Evolutionary conservation across 2,797 vertebrate species (phyloP).

Genomic region (Hippoglossus hippoglossus): DNA sequence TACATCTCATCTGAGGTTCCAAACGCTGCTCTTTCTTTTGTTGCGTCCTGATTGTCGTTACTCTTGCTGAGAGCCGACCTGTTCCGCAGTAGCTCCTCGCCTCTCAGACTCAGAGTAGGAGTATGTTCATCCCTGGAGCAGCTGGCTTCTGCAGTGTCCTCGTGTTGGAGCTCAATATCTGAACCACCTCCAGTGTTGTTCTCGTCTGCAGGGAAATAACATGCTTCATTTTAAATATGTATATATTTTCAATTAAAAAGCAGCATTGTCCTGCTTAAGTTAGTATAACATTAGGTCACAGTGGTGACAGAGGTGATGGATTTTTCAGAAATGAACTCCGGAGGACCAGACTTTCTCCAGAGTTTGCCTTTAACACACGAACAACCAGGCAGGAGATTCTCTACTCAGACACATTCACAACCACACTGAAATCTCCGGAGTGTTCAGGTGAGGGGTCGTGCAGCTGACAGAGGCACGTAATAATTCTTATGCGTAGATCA

Average conservation of each 20-base stretch:
- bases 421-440: no score
- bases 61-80: slow-evolving; percentile 68
- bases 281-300: not conserved
- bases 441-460: no score
- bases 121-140: slow-evolving; percentile 66
- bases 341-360: no score
- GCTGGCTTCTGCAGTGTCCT: slow-evolving; percentile 71
- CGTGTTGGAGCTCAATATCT: slow-evolving; percentile 85
- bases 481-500: no score
- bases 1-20: slow-evolving; percentile 70
- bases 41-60: slow-evolving; percentile 54
- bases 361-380: no score
- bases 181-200: slow-evolving; percentile 86
- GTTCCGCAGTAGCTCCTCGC: slow-evolving; percentile 76
- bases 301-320: not conserved
- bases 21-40: slow-evolving; percentile 71
- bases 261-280: not conserved
- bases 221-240: not conserved
- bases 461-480: no score
- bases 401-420: no score
- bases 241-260: not conserved
- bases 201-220: slow-evolving; percentile 77
- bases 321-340: no score
- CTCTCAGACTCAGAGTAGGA: slow-evolving; percentile 66
- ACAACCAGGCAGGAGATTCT: no score